Base-by-base conservation (phyloP, 1,140 invertebrate species). In the Pygmarrhopalites habei region DNA sequence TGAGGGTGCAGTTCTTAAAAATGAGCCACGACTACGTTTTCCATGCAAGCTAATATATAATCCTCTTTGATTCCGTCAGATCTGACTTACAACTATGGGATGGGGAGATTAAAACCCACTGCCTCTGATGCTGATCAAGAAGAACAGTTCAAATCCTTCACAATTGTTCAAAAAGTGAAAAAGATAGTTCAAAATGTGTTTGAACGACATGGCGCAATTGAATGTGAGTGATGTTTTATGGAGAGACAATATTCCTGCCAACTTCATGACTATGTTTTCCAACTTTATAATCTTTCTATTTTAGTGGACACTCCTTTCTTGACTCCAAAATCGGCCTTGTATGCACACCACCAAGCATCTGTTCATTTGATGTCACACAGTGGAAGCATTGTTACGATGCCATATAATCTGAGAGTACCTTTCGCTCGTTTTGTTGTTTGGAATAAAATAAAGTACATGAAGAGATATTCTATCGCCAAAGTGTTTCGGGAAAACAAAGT, bases 401-500 rank as follows among this genome's bases (percentile, higher is more conserved):
- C 90, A 0, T 84, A 87, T 73, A 87, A 90, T 75, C 77, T 90
- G 39, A 76, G 85, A 55, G 82, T 86, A 5, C 83, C 87, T 58
- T 86, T 93, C 82, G 92, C 86, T 0, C 79, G 89, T 55, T 90
- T 87, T 73, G 78, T 91, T n/a, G 89, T 87, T 1, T 85, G 87
- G 76, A 87, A 87, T 72, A 84, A 85, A 17, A 85, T 93, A 1
- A 84, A 82, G 55, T 80, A 83, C 61, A 78, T 95, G 60, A 87
- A 91, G 71, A 80, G 93, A 70, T 97, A 90, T 73, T 82, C 85
- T 2, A 85, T 96, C 19, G 90, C 90, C 69, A 82, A 86, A 65
- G 91, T 96, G 2, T 96, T 86, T 72, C 80, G 90, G 64, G 89
- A 93, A 75, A 86, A 85, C 70, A 86, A 87, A 71, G 83, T 89